phyloP scores from a whole-genome alignment of 1,140 invertebrate species.

The honey bee (Apis mellifera) region DNA sequence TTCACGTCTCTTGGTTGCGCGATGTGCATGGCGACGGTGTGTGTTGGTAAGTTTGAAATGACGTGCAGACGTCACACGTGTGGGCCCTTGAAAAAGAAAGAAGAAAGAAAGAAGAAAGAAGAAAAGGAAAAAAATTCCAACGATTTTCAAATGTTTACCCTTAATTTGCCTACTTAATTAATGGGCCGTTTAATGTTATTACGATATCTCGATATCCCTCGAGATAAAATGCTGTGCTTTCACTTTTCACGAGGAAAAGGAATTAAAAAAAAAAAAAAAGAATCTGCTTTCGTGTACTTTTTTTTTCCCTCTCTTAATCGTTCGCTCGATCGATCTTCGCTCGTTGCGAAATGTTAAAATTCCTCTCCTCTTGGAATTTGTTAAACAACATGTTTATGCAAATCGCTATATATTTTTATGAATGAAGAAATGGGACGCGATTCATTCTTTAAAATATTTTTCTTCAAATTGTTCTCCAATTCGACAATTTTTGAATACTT shows the following conservation, averaged over 20 bases:
- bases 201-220: not conserved
- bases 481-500: no score
- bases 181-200: not conserved
- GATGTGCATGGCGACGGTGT: not conserved
- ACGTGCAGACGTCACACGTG: conserved; percentile 17
- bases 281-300: not conserved
- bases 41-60: conserved; percentile 6
- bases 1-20: not conserved
- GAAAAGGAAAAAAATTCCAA: conserved; percentile 15
- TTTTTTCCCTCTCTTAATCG: no score
- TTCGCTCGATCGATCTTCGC: no score
- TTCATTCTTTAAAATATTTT: no score
- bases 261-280: not conserved
- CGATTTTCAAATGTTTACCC: conserved; percentile 31
- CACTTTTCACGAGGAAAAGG: not conserved
- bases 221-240: not conserved
- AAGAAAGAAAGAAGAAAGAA: no score
- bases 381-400: no score
- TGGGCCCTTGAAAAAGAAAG: not conserved
- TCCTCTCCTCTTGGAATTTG: no score
- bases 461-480: no score
- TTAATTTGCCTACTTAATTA: conserved; percentile 55
- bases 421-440: no score
- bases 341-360: no score
- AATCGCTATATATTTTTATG: no score